Conservation (phyloP, 1,140 invertebrate genomes). For the Druon quercuslanigerum region DNA sequence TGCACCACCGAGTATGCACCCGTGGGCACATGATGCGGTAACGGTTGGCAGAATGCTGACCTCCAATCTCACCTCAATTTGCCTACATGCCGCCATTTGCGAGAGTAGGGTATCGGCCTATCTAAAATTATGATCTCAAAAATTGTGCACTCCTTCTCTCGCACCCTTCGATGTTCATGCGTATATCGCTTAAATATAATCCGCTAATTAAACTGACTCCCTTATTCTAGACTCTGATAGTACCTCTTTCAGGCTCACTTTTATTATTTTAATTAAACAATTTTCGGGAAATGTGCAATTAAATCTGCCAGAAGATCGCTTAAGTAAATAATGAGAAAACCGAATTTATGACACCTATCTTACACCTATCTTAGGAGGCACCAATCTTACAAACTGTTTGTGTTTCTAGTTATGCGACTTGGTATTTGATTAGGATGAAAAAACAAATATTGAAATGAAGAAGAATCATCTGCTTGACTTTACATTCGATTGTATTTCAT, state of each 20-base stretch:
- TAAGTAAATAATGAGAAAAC: not conserved
- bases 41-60: conserved; percentile 67
- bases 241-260: not conserved
- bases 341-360: too few relatives aligned
- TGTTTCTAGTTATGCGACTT: too few relatives aligned
- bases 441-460: too few relatives aligned
- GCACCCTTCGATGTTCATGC: conserved; percentile 31
- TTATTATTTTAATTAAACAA: not conserved
- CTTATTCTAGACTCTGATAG: conserved; percentile 17
- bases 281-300: not conserved
- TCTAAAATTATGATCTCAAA: conserved; percentile 77
- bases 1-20: conserved; percentile 55
- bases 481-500: too few relatives aligned
- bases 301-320: not conserved
- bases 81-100: conserved; percentile 73
- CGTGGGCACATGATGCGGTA: conserved; percentile 51
- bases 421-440: too few relatives aligned
- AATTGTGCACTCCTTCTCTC: conserved; percentile 55
- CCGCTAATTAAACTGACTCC: conserved; percentile 54
- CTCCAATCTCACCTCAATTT: conserved; percentile 77
- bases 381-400: too few relatives aligned
- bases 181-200: conserved; percentile 42
- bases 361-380: too few relatives aligned
- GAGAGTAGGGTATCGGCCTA: conserved; percentile 65
- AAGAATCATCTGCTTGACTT: too few relatives aligned